Evolutionary conservation across 2,888 invertebrate species (phyloP), one percentile per base, ranked within the genome.

Genomic region (Cremastobaeus sp.): DNA sequence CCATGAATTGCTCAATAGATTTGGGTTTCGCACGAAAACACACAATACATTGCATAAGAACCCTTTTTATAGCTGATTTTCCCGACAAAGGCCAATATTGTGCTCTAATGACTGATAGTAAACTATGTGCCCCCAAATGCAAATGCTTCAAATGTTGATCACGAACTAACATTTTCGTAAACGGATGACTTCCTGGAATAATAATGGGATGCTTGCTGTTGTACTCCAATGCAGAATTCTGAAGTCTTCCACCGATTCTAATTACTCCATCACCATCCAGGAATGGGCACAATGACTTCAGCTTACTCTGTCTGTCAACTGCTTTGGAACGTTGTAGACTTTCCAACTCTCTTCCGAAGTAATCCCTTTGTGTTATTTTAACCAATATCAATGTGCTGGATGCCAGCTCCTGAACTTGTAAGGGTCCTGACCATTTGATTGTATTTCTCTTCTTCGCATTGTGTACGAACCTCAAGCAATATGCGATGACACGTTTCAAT

Each of bases 41-140:
- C 20, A 12, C 12, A 11, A 41, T 11, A 15, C 41, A 41, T 9
- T 41, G 8, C 11, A 4, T 0, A 43, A 30, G 4, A n/a, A 69
- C 41, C 15, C 28, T 21, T 20, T 21, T 34, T 15, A 74, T 65
- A 11, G 50, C 1, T n/a, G 15, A 4, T 41, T 37, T 66, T 1
- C 65, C 71, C 1, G 75, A 48, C n/a, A 77, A 11, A 1, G 35
- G 15, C 71, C 75, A 78, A 47, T 73, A 77, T 21, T 20, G 11
- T 11, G 48, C 45, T 2, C 76, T 54, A 3, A 77, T 9, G 0
- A 45, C 15, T 0, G 47, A 47, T 6, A 73, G 18, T n/a, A 72
- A 18, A 0, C 34, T 50, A 3, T 62, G 65, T 6, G 48, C 34
- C 15, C 68, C 50, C 2, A 50, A 8, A 12, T 50, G 48, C 8